Base-by-base conservation (phyloP, 2,113 vertebrate species). In the Pelusios castaneus region DNA sequence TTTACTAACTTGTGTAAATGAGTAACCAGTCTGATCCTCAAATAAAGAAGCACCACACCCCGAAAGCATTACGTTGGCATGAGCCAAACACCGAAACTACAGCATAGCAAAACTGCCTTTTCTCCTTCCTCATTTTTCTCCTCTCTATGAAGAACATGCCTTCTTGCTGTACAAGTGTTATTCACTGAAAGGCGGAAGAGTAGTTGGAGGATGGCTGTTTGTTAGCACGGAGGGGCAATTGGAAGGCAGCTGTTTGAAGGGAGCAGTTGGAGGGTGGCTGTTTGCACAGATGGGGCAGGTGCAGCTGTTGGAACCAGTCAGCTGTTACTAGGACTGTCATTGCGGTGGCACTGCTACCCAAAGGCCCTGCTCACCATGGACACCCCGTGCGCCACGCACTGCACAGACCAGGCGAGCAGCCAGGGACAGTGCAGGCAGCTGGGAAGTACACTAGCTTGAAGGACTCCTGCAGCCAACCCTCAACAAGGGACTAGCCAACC, bases 1-100 rank as follows among this genome's bases (percentile, higher is more conserved):
- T 45, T 60, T 41, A 52, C 55, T n/a, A 63, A 82, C 34, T 41
- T 45, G 43, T 27, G 13, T 81, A 38, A 82, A 78, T 91, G 85
- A 82, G 56, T 87, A 54, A 55, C 70, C 52, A n/a, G 55, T n/a
- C 41, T 56, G 75, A 10, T 80, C 45, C 90, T 78, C 54, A 58
- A 81, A 51, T 75, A 78, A 87, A 87, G 63, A 55, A 54, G 38
- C 22, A 54, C 90, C 90, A 13, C 90, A 19, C 90, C 90, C 85
- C 82, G 55, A 8, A 67, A 78, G 43, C 73, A 84, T 78, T 78
- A 38, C 80, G 63, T 19, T 52, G 80, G 41, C 24, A 31, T 87
- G 90, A 87, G 55, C 67, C 52, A 63, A 77, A 78, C 55, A 83
- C 70, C 80, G 56, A 91, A 91, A 87, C 84, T 91, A 45, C n/a